Evolutionary conservation across 2,888 invertebrate genomes (phyloP).

Genomic region (Melolontha melolontha): DNA sequence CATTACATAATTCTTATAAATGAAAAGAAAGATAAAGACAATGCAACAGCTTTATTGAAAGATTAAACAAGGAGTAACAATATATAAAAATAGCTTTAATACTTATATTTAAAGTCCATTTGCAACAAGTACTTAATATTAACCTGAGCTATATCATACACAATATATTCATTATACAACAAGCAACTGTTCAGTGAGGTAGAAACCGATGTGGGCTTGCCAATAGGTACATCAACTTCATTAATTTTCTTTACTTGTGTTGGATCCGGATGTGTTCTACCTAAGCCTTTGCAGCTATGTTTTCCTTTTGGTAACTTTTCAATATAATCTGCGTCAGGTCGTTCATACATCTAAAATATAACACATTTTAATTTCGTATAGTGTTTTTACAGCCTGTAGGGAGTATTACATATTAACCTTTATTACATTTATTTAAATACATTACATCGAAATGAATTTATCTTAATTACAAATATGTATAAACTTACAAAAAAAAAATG

Average conservation of each 20-base stretch:
- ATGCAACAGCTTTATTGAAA: not conserved
- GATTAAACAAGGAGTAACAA: not conserved
- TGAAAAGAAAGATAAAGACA: no score
- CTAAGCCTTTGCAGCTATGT: constrained; percentile 91
- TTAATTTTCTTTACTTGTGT: constrained; percentile 63
- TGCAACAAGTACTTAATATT: constrained; percentile 90
- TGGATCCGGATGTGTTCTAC: constrained; percentile 88
- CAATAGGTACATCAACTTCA: constrained; percentile 84
- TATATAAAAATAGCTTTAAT: constrained; percentile 57
- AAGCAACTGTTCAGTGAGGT: constrained; percentile 66
- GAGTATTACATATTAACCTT: no score
- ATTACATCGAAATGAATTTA: no score
- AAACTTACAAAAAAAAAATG: no score
- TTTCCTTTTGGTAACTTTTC: constrained; percentile 83
- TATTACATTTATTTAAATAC: no score
- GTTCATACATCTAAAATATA: constrained; percentile 76
- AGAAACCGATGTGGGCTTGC: constrained; percentile 69
- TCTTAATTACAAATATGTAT: no score
- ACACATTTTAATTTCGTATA: not conserved
- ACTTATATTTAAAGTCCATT: constrained; percentile 87
- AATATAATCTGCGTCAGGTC: constrained; percentile 77
- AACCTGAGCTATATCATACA: constrained; percentile 96
- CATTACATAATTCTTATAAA: no score
- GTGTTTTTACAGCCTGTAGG: no score
- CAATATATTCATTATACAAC: constrained; percentile 96